Conservation (phyloP, 2,797 vertebrate species). For the Dendrocincla fuliginosa region DNA sequence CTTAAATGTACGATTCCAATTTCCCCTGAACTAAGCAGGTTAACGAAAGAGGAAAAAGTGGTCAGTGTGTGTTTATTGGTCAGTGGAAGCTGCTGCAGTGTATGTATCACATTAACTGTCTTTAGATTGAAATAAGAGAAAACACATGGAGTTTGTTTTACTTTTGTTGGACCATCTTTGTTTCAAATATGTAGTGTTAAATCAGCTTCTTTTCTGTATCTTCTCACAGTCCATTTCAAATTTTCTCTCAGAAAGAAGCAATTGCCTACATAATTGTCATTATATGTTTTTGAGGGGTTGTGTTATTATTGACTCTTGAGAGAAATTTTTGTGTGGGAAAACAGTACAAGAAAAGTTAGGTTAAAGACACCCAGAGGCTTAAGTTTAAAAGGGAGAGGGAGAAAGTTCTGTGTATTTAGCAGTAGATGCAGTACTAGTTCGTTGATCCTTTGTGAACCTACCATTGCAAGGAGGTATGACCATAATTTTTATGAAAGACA, state of each 20-base stretch:
- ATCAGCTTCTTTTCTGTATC: not conserved
- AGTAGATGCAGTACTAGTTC: not conserved
- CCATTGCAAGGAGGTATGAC: not conserved
- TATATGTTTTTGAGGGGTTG: not conserved
- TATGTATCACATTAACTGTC: not conserved
- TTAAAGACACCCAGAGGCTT: not conserved
- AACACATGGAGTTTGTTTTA: not conserved
- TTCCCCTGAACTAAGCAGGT: not conserved
- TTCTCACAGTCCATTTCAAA: not conserved
- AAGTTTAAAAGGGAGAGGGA: not conserved
- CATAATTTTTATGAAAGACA: not conserved
- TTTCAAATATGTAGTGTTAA: not conserved
- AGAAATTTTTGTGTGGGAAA: not conserved
- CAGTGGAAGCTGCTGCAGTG: not conserved
- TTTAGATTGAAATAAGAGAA: not conserved
- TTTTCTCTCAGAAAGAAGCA: not conserved
- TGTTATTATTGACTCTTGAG: not conserved
- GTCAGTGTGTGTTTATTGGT: not conserved
- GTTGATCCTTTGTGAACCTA: not conserved
- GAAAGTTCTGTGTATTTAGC: not conserved
- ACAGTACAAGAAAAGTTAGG: not conserved
- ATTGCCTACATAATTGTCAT: not conserved
- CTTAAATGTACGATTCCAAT: accelerated
- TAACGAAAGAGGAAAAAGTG: not conserved
- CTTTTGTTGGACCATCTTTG: not conserved